A percentile compares a stretch with the other conserved stretches of the same genome.
Evolutionary conservation across 2,888 invertebrate species (phyloP).

Genomic region (Pammene aurita): DNA sequence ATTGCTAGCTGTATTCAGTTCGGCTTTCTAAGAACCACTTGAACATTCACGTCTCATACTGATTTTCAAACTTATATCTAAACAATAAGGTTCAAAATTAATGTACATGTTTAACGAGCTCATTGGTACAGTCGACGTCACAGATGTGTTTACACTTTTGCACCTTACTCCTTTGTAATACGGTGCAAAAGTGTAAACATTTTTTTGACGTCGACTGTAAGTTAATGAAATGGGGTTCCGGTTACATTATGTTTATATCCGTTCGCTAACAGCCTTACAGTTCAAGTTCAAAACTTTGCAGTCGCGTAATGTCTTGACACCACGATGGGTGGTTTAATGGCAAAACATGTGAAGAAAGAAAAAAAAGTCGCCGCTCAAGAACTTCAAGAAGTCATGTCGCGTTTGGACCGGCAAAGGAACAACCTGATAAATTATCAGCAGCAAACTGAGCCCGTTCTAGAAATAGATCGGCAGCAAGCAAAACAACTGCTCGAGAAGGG

Average conservation of each 20-base stretch:
- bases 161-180: too few species aligned
- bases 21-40: slow-evolving; percentile 4
- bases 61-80: neutral
- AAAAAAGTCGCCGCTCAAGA: neutral
- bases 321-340: slow-evolving; percentile 22
- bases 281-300: slow-evolving; percentile 7
- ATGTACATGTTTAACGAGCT: neutral
- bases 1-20: neutral
- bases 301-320: neutral
- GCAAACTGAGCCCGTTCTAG: neutral
- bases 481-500: slow-evolving; percentile 3
- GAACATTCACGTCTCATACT: neutral
- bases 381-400: neutral
- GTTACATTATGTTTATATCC: slow-evolving; percentile 15
- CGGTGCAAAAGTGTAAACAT: too few species aligned
- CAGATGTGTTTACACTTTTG: too few species aligned
- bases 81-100: neutral
- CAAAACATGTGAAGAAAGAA: slow-evolving; percentile 5
- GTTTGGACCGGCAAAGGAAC: neutral
- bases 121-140: too few species aligned
- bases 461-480: slow-evolving; percentile 3
- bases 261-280: slow-evolving; percentile 1
- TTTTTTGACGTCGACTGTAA: too few species aligned
- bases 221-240: slow-evolving; percentile 10
- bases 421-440: neutral